A percentile compares a stretch with the other conserved stretches of the same genome.
These are phyloP conservation scores for Lasioglossum malachurum DNA, from an alignment of 2,888 invertebrate species.

Conservation along the genomic window DNA sequence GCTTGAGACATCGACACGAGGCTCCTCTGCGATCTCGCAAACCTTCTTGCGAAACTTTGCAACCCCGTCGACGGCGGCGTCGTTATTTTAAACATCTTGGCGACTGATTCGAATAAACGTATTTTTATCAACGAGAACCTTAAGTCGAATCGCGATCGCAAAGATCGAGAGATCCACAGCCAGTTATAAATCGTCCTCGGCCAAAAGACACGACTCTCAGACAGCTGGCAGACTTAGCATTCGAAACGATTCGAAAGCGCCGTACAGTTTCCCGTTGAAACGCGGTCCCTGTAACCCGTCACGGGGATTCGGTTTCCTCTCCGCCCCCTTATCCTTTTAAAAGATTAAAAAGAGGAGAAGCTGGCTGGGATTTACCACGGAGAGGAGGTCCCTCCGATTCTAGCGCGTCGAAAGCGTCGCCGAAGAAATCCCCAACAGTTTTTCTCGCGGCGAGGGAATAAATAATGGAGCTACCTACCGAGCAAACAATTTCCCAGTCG, in stretches of 20 bases:
- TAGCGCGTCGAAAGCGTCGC: conserved; percentile 42
- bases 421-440: conserved; percentile 61
- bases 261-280: conserved; percentile 30
- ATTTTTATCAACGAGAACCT: neutral
- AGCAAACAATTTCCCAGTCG: neutral
- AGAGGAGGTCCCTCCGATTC: conserved; percentile 50
- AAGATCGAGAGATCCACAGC: neutral
- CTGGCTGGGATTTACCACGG: conserved; percentile 62
- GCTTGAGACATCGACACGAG: conserved; percentile 48
- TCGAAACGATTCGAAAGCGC: conserved; percentile 24
- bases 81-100: neutral
- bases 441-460: conserved; percentile 66
- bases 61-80: neutral
- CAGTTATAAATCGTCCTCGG: neutral
- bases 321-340: conserved; percentile 70
- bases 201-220: neutral
- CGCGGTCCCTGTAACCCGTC: conserved; percentile 48
- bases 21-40: neutral
- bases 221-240: conserved; percentile 26
- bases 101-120: too few species aligned
- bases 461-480: neutral
- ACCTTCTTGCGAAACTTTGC: neutral
- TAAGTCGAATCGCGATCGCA: neutral
- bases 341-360: conserved; percentile 68
- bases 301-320: conserved; percentile 35